phyloP scores from a whole-genome alignment of 2,797 vertebrate genomes.

The Cottoperca gobio region DNA sequence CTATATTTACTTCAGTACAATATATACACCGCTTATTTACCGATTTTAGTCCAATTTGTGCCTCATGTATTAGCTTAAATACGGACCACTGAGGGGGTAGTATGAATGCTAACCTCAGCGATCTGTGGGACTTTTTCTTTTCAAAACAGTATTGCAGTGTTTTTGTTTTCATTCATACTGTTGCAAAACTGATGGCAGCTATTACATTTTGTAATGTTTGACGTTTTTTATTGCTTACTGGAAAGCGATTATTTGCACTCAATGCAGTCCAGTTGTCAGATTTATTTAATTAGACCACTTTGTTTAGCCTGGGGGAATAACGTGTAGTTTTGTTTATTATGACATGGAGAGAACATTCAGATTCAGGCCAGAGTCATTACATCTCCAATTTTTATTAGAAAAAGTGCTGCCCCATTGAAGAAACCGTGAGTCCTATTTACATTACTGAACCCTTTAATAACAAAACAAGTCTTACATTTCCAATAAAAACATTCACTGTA shows the following conservation, averaged over 20 bases:
- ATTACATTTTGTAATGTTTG: slow-evolving; percentile 11
- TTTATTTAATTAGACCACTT: background rate
- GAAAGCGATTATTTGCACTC: background rate
- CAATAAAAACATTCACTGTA: background rate
- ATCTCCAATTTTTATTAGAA: slow-evolving; percentile 23
- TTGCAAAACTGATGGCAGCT: slow-evolving; percentile 65
- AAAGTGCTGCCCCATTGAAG: background rate
- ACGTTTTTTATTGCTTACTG: background rate
- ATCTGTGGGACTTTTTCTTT: too few relatives aligned
- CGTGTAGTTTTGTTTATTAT: background rate
- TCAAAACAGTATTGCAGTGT: background rate
- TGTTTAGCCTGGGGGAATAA: background rate
- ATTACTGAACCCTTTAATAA: background rate
- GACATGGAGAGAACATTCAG: background rate
- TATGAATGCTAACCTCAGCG: too few relatives aligned
- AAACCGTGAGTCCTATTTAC: background rate
- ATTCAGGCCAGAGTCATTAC: slow-evolving; percentile 4
- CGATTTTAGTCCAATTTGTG: too few relatives aligned
- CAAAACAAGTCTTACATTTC: background rate
- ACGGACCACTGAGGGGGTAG: background rate
- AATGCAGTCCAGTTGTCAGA: background rate
- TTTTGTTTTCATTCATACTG: slow-evolving; percentile 17
- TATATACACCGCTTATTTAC: background rate
- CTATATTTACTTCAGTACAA: background rate
- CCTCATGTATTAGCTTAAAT: too few relatives aligned